Conservation (phyloP, 2,797 vertebrate genomes). For the Enteromius thamalakanensis region DNA sequence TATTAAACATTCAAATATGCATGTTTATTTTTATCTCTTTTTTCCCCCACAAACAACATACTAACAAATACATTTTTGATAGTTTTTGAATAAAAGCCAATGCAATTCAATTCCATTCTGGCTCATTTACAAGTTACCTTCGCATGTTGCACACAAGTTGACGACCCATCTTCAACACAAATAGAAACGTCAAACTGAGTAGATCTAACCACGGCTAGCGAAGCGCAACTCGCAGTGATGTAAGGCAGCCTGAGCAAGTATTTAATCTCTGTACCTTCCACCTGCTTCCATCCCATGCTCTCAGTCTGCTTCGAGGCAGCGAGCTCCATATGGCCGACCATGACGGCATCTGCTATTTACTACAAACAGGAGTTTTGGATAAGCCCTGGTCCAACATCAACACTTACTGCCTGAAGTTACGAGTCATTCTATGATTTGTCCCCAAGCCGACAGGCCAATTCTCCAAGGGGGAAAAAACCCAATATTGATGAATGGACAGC, state of each 20-base stretch:
- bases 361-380: constrained; percentile 50
- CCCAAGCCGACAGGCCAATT: not conserved
- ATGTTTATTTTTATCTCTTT: too few relatives aligned
- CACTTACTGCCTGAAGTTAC: constrained; percentile 37
- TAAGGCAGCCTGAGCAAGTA: constrained; percentile 19
- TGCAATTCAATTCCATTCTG: not conserved
- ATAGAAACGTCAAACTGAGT: constrained; percentile 20
- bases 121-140: not conserved
- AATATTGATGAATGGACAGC: constrained; percentile 25
- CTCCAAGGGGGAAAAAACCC: not conserved
- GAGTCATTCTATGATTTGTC: constrained; percentile 21
- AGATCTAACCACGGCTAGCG: not conserved
- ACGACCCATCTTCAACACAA: not conserved
- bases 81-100: not conserved
- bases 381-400: constrained; percentile 54
- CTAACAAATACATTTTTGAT: not conserved
- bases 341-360: constrained; percentile 63
- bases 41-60: not conserved
- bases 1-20: too few relatives aligned
- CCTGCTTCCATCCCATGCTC: constrained; percentile 51
- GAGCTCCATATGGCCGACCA: constrained; percentile 56
- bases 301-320: constrained; percentile 35
- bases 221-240: not conserved
- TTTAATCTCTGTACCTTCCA: constrained; percentile 51
- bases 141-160: not conserved